Evolutionary conservation across 2,113 vertebrate genomes (phyloP).

Genomic region (Ia io): DNA sequence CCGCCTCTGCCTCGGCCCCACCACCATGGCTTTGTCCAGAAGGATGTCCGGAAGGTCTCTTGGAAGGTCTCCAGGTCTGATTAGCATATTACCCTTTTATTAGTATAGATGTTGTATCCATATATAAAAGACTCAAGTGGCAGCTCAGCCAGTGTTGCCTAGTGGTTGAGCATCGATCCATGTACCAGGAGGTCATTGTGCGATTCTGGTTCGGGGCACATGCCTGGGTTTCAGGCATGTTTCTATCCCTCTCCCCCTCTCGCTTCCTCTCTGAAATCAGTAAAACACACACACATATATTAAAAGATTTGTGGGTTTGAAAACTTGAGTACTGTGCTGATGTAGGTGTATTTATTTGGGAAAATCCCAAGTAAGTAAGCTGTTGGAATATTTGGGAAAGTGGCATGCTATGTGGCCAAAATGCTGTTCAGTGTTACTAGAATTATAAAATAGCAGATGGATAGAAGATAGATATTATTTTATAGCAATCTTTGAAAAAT

Average conservation of each 20-base stretch:
- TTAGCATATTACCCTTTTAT: too few species aligned
- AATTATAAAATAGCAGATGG: slow-evolving; percentile 30
- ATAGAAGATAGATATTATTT: slow-evolving; percentile 34
- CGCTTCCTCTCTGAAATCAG: too few species aligned
- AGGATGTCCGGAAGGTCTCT: too few species aligned
- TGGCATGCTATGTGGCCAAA: background rate
- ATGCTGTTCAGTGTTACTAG: background rate
- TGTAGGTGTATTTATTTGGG: background rate
- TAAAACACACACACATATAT: background rate
- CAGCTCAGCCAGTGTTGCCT: too few species aligned
- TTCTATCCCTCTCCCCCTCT: too few species aligned
- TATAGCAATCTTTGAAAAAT: slow-evolving; percentile 36
- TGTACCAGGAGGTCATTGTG: too few species aligned
- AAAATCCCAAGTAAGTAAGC: slow-evolving; percentile 36
- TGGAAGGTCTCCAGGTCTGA: too few species aligned
- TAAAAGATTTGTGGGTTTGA: background rate
- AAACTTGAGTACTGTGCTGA: background rate
- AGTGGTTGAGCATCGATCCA: too few species aligned
- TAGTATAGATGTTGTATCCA: background rate
- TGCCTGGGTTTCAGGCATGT: too few species aligned
- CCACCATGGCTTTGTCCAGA: too few species aligned
- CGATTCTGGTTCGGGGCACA: too few species aligned
- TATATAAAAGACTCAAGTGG: background rate
- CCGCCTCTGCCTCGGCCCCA: too few species aligned
- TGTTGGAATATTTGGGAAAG: slow-evolving; percentile 15